Evolutionary conservation across 2,113 vertebrate species (phyloP).

Genomic region (Zapornia atra): DNA sequence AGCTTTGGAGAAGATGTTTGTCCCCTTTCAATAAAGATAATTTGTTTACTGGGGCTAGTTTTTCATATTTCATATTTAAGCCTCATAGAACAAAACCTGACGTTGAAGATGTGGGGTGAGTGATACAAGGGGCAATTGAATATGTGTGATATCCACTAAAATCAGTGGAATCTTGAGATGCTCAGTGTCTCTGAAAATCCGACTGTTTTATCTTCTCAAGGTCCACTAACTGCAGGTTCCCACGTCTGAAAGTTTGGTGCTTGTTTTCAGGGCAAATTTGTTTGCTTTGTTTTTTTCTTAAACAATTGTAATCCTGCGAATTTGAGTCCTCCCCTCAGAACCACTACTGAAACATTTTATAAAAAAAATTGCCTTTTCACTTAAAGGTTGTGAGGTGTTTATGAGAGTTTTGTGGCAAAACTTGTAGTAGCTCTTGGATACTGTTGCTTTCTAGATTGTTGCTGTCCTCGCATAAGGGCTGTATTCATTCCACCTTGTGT

Average conservation of each 20-base stretch:
- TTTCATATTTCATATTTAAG: background rate
- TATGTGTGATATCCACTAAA: background rate
- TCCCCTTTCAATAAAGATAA: background rate
- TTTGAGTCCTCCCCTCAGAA: background rate
- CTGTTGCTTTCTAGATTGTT: background rate
- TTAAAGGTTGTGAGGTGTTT: background rate
- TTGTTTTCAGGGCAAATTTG: background rate
- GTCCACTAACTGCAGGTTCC: background rate
- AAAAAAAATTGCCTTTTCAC: background rate
- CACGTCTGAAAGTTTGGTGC: background rate
- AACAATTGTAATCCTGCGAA: background rate
- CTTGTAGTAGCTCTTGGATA: background rate
- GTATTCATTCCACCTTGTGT: background rate
- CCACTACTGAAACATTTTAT: background rate
- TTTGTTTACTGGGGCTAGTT: background rate
- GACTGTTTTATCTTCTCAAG: background rate
- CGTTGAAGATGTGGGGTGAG: background rate
- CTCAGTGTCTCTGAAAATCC: background rate
- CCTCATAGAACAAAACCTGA: background rate
- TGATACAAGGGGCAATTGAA: background rate
- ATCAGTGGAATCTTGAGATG: background rate
- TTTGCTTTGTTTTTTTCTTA: background rate
- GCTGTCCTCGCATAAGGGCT: background rate
- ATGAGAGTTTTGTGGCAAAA: background rate
- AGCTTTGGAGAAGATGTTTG: background rate